Evolutionary conservation across 2,888 invertebrate genomes (phyloP).

Genomic region (Emmelina monodactyla): DNA sequence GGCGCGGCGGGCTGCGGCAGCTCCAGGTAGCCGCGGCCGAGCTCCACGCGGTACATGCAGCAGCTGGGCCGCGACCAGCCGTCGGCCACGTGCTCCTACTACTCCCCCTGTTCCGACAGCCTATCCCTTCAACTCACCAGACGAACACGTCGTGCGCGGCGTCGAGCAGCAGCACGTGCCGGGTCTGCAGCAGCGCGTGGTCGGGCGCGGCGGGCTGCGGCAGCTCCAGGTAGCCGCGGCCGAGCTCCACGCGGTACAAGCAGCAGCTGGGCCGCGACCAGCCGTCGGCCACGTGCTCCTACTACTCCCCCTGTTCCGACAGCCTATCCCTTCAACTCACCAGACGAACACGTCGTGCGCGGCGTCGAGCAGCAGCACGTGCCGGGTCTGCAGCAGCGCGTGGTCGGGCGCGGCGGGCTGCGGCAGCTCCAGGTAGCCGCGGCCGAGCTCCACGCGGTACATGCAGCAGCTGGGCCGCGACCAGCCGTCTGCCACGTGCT

Average conservation of each 20-base stretch:
- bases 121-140: too few species aligned
- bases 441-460: slow-evolving; percentile 95
- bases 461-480: too few species aligned
- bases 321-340: too few species aligned
- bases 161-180: neutral
- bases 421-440: slow-evolving; percentile 98
- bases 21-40: slow-evolving; percentile 99
- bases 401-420: too few species aligned
- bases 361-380: neutral
- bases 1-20: slow-evolving; percentile 95
- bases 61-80: too few species aligned
- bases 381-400: neutral
- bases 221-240: slow-evolving; percentile 98
- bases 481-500: too few species aligned
- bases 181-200: neutral
- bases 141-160: slow-evolving; percentile 67
- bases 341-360: slow-evolving; percentile 75
- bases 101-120: too few species aligned
- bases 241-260: slow-evolving; percentile 93
- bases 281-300: slow-evolving; percentile 77
- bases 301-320: too few species aligned
- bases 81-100: too few species aligned
- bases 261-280: slow-evolving; percentile 74
- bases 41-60: slow-evolving; percentile 93
- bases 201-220: slow-evolving; percentile 97